These are phyloP conservation scores for Rhogogaster chlorosoma DNA, from an alignment of 2,888 invertebrate genomes.

Conservation along the genomic window DNA sequence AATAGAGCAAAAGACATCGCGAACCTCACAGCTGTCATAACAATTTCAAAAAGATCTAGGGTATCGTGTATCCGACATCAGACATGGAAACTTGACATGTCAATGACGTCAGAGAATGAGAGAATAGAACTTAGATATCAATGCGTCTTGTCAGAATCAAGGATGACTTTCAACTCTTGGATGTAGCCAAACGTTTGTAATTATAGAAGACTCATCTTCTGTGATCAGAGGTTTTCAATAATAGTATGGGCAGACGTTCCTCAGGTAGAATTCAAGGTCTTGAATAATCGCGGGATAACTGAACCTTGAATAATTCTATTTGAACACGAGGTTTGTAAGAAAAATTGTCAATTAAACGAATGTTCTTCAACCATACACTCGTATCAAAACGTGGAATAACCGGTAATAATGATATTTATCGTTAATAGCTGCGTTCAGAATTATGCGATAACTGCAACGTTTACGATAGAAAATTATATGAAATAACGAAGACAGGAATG, in stretches of 20 bases:
- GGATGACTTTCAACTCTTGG: slow-evolving; percentile 25
- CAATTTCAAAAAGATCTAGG: neutral
- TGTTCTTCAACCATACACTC: neutral
- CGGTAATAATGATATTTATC: neutral
- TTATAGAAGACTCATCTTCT: slow-evolving; percentile 8
- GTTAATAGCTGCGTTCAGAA: neutral
- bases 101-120: slow-evolving; percentile 2
- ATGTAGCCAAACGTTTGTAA: neutral
- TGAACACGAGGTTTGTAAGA: neutral
- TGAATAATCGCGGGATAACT: neutral
- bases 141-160: neutral
- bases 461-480: neutral
- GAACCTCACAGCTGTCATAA: neutral
- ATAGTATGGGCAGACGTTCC: neutral
- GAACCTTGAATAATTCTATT: neutral
- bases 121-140: neutral
- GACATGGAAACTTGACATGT: neutral
- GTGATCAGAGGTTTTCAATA: neutral
- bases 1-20: neutral
- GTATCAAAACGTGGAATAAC: neutral
- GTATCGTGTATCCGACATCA: neutral
- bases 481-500: neutral
- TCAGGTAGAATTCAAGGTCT: slow-evolving; percentile 17
- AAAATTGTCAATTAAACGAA: neutral
- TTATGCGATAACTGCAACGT: neutral